Conservation (phyloP, 1,140 invertebrate species). For the Zaprionus taronus region DNA sequence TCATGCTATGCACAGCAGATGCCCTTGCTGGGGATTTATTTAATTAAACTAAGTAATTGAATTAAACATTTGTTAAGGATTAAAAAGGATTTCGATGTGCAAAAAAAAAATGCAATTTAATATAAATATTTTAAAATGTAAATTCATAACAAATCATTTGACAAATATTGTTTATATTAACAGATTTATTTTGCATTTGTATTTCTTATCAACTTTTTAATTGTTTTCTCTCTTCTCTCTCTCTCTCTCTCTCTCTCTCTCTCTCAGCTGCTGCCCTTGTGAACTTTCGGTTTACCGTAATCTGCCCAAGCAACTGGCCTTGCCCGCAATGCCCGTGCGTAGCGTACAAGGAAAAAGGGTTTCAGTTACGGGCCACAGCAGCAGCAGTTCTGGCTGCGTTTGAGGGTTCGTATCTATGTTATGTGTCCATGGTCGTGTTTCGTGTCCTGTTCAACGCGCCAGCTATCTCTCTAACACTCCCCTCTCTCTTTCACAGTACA, state of each 20-base stretch:
- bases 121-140: neutral
- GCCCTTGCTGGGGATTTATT: slow-evolving; percentile 1
- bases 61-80: slow-evolving; percentile 1
- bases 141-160: neutral
- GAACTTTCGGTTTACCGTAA: neutral
- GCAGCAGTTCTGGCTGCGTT: neutral
- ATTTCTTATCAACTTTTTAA: neutral
- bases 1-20: slow-evolving; percentile 21
- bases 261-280: neutral
- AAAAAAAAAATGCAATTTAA: neutral
- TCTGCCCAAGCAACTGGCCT: neutral
- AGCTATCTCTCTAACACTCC: neutral
- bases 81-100: neutral
- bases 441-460: slow-evolving; percentile 44
- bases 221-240: neutral
- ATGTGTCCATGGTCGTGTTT: slow-evolving; percentile 4
- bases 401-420: neutral
- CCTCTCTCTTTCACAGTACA: neutral
- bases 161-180: neutral
- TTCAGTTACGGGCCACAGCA: slow-evolving; percentile 19
- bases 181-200: neutral
- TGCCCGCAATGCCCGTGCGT: neutral
- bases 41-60: slow-evolving; percentile 3
- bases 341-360: slow-evolving; percentile 24
- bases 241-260: neutral